phyloP scores from a whole-genome alignment of 2,113 vertebrate genomes.

The Oryzias curvinotus region DNA sequence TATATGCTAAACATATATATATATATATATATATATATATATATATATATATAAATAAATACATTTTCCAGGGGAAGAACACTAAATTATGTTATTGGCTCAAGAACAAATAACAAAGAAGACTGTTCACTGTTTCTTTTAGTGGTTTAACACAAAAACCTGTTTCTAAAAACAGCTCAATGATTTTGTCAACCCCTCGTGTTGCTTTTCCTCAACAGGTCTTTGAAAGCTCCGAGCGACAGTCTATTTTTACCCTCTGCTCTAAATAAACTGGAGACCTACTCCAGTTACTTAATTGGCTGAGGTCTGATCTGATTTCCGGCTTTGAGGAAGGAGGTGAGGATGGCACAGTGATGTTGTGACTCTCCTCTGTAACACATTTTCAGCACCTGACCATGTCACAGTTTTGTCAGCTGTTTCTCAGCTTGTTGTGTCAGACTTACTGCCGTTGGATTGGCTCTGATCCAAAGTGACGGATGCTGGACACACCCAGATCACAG shows the following conservation, averaged over 20 bases:
- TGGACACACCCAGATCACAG: not conserved
- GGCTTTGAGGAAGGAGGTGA: not conserved
- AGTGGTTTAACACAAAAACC: no score
- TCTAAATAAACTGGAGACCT: constrained; percentile 48
- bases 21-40: no score
- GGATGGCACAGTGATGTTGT: constrained; percentile 12
- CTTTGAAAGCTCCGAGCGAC: constrained; percentile 18
- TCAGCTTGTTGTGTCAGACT: constrained; percentile 14
- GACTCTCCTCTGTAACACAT: constrained; percentile 26
- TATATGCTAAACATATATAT: no score
- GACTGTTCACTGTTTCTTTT: no score
- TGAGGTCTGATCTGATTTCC: constrained; percentile 52
- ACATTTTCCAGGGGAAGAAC: no score
- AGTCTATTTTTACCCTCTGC: constrained; percentile 51
- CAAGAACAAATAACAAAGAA: no score
- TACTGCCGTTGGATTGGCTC: constrained; percentile 17
- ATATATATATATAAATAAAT: no score
- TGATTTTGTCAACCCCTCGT: no score
- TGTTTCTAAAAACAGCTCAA: no score
- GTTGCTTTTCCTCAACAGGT: constrained; percentile 8
- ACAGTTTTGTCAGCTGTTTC: constrained; percentile 31
- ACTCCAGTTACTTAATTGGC: constrained; percentile 48
- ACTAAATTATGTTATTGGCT: no score
- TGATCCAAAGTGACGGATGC: constrained; percentile 2
- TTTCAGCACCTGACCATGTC: constrained; percentile 16